Conservation (phyloP, 2,113 vertebrate genomes). For the Heteronetta atricapilla region DNA sequence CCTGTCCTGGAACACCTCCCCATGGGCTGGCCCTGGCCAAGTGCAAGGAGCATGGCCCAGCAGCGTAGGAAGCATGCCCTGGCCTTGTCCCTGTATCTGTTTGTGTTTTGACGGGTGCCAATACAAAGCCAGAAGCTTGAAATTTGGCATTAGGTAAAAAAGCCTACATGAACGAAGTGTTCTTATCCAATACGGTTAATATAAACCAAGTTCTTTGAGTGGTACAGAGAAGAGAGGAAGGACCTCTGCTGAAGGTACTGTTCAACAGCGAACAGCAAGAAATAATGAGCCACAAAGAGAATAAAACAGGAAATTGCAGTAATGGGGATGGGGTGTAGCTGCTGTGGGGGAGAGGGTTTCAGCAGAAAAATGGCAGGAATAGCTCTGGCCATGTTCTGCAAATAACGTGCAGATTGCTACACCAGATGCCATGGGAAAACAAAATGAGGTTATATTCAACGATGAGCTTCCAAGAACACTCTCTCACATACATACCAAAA, state of each 20-base stretch:
- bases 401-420: neutral
- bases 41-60: neutral
- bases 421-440: neutral
- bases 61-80: neutral
- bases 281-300: neutral
- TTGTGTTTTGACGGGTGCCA: neutral
- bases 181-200: neutral
- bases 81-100: neutral
- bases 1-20: neutral
- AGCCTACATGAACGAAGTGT: neutral
- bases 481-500: too few species aligned
- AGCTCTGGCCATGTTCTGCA: neutral
- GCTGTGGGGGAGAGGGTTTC: neutral
- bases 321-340: fast-evolving
- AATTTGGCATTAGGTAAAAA: neutral
- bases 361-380: neutral
- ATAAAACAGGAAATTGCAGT: neutral
- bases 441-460: neutral
- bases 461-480: neutral
- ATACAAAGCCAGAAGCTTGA: neutral
- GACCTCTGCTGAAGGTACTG: neutral
- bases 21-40: neutral
- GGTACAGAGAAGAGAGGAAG: neutral
- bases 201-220: neutral
- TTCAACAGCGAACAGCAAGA: neutral